Base-by-base conservation (phyloP, 2,888 invertebrate species). In the Drosophila quinaria region DNA sequence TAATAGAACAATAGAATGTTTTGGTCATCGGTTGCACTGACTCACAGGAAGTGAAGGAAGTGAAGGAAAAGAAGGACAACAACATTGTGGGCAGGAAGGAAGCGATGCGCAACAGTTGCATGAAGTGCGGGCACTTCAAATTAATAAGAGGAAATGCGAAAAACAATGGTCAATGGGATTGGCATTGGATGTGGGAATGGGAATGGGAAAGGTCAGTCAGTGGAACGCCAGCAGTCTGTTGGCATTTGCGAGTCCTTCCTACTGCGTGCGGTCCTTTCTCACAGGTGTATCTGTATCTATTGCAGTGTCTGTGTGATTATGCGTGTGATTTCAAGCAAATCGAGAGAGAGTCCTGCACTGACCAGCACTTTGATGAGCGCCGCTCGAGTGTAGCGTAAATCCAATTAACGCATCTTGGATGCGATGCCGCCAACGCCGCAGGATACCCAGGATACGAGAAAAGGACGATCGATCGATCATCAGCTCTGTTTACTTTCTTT, bases 41-140 rank as follows among this genome's bases (percentile, higher is more conserved):
- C 66, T 78, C 67, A 87, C 82, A 81, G 82, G 88, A 82, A 87
- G 82, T 87, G 59, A 58, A 81, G 82, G 88, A 82, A 87, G 82
- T 85, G 5, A 5, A 6, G 25, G 25, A 60, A 44, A 22, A 47
- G 61, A 47, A 46, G 69, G 63, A 64, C 56, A 70, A 55, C 37
- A 33, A 55, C 37, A 33, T 59, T 69, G 68, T 39, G 69, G 70
- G 49, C 62, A 62, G 64, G 74, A 69, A 84, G 81, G 70, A 68
- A 84, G 60, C 52, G 81, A 87, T 68, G 88, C 86, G 83, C 83
- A 88, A 84, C 83, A 84, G 88, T 84, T 88, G 83, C 86, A 82
- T 84, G 89, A 84, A 80, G 78, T 74, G 84, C 84, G 70, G 87
- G 62, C 77, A 77, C 89, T 89, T 87, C 87, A 89, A 87, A 79